Conservation (phyloP, 1,140 invertebrate species). For the Drosophila pandora region DNA sequence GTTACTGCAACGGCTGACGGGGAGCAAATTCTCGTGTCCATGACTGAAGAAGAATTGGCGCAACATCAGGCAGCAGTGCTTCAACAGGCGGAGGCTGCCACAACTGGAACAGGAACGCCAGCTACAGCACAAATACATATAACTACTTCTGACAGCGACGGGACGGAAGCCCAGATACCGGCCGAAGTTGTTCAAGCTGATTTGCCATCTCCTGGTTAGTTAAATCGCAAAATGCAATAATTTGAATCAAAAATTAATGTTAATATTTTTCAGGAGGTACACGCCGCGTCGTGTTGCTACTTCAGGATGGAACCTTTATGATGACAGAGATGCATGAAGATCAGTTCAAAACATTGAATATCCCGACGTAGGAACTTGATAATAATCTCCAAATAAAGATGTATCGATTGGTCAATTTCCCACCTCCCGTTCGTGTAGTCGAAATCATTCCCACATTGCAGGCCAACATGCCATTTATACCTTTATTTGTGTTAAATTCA, state of each 20-base stretch:
- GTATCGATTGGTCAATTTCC: constrained; percentile 16
- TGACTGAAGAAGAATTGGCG: constrained; percentile 84
- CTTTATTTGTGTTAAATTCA: neutral
- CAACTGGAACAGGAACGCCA: constrained; percentile 48
- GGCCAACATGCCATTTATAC: neutral
- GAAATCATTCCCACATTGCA: constrained; percentile 6
- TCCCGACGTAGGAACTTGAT: constrained; percentile 68
- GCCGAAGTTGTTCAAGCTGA: constrained; percentile 93
- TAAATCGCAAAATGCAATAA: neutral
- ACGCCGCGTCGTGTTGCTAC: constrained; percentile 90
- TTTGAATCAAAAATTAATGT: neutral
- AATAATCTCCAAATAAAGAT: constrained; percentile 11
- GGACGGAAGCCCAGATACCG: constrained; percentile 88
- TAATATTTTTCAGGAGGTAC: constrained; percentile 87
- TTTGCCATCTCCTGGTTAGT: constrained; percentile 90
- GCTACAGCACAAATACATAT: constrained; percentile 72
- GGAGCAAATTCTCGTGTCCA: constrained; percentile 86
- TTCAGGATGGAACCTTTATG: constrained; percentile 92
- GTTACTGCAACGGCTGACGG: constrained; percentile 82
- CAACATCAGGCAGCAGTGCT: constrained; percentile 83
- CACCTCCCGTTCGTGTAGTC: constrained; percentile 8
- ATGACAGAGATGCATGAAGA: constrained; percentile 93
- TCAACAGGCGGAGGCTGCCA: constrained; percentile 56
- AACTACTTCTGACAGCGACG: constrained; percentile 85
- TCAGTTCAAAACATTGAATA: constrained; percentile 89